These are phyloP conservation scores for Heliocidaris erythrogramma DNA, from an alignment of 35 echinoderm and acorn worm species.

Conservation along the genomic window DNA sequence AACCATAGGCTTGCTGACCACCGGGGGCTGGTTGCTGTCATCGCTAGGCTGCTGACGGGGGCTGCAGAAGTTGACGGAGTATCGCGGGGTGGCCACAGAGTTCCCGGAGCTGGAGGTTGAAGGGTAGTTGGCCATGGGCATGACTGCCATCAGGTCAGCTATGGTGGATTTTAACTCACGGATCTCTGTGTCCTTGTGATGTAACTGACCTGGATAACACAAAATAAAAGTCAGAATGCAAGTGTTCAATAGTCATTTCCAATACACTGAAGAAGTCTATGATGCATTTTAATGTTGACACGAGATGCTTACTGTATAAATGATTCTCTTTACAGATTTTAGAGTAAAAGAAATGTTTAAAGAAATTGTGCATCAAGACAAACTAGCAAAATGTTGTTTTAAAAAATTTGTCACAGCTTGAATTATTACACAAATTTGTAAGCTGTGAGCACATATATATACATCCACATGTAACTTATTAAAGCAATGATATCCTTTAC, in stretches of 20 bases:
- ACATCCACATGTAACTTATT: no score
- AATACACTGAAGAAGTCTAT: not conserved
- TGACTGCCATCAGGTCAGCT: slow-evolving; percentile 95
- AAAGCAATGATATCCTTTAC: no score
- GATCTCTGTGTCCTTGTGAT: slow-evolving; percentile 93
- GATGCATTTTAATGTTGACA: not conserved
- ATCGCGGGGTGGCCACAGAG: slow-evolving; percentile 57
- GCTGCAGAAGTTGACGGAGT: slow-evolving; percentile 55
- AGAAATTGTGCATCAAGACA: no score
- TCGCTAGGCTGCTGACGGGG: not conserved
- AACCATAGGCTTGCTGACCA: not conserved
- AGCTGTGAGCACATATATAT: no score
- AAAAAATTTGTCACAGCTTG: no score
- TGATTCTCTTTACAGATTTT: no score
- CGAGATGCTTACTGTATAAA: not conserved
- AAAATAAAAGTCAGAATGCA: slow-evolving; percentile 33
- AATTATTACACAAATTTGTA: no score
- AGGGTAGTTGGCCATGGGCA: slow-evolving; percentile 72
- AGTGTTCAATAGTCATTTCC: not conserved
- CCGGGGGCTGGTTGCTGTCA: not conserved
- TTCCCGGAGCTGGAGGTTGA: slow-evolving; percentile 45
- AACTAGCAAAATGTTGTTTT: no score
- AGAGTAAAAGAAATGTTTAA: no score
- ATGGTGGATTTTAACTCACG: slow-evolving; percentile 89
- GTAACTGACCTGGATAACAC: slow-evolving; percentile 71